These are phyloP conservation scores for Platichthys flesus DNA, from an alignment of 2,113 vertebrate species.

Conservation along the genomic window DNA sequence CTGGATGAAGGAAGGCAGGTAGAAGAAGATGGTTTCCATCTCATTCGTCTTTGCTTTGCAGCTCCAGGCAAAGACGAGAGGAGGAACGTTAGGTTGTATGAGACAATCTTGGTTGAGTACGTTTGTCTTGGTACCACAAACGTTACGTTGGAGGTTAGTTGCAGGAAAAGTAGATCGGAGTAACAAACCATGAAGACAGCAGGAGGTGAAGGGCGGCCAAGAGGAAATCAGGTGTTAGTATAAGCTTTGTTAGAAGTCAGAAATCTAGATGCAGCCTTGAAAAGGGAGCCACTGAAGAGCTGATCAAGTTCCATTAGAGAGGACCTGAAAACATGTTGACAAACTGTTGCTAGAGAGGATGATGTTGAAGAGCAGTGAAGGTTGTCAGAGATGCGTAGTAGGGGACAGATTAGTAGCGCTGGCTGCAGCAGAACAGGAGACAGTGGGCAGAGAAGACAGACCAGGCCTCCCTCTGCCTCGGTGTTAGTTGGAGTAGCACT, in stretches of 20 bases:
- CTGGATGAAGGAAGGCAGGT: conserved; percentile 41
- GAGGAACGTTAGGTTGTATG: conserved; percentile 47
- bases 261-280: conserved; percentile 47
- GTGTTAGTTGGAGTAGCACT: conserved; percentile 85
- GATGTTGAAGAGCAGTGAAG: conserved; percentile 59
- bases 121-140: conserved; percentile 65
- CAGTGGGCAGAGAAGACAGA: conserved; percentile 60
- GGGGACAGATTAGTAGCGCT: conserved; percentile 75
- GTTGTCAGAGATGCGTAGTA: conserved; percentile 61
- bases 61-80: conserved; percentile 51
- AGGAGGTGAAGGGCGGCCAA: conserved; percentile 53
- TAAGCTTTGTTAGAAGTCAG: conserved; percentile 67
- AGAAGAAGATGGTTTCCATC: conserved; percentile 32
- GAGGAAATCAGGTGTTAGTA: conserved; percentile 74
- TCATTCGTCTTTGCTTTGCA: conserved; percentile 45
- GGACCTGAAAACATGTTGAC: conserved; percentile 36
- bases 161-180: conserved; percentile 50
- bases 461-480: conserved; percentile 44
- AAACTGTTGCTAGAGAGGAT: conserved; percentile 38
- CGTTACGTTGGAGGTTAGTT: conserved; percentile 68
- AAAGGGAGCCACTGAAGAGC: conserved; percentile 39
- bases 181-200: conserved; percentile 53
- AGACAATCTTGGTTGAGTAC: conserved; percentile 40
- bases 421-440: conserved; percentile 66
- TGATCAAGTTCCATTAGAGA: conserved; percentile 40